Evolutionary conservation across 2,888 invertebrate genomes (phyloP).

Genomic region (Philereme transversata): DNA sequence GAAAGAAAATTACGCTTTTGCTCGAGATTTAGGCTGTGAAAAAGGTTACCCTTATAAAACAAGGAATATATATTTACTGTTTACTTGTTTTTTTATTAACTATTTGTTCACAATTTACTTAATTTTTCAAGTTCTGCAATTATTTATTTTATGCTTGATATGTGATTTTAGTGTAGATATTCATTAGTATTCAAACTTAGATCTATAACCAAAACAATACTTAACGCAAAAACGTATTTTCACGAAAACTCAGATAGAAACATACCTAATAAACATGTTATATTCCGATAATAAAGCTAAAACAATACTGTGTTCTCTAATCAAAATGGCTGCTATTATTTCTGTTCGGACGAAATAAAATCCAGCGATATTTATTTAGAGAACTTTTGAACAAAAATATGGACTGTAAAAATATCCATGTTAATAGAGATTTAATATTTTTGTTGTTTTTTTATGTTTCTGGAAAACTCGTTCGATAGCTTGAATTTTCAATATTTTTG

Average conservation of each 20-base stretch:
- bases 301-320: not conserved
- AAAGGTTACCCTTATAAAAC: too few species aligned
- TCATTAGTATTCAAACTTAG: too few species aligned
- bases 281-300: not conserved
- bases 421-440: not conserved
- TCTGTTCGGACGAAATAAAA: not conserved
- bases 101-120: too few species aligned
- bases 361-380: not conserved
- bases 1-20: not conserved
- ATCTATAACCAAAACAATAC: too few species aligned
- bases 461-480: too few species aligned
- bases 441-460: not conserved
- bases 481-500: too few species aligned
- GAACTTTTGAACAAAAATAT: not conserved
- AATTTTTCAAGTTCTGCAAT: too few species aligned
- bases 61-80: too few species aligned
- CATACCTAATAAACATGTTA: not conserved
- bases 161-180: too few species aligned
- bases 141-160: too few species aligned
- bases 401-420: not conserved
- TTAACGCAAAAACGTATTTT: too few species aligned
- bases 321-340: slow-evolving; percentile 4
- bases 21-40: not conserved
- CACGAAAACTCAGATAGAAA: not conserved
- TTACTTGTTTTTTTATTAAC: too few species aligned